A percentile compares a stretch with the other conserved stretches of the same genome.
Evolutionary conservation across 2,888 invertebrate species (phyloP).

Genomic region (Leptothorax acervorum): DNA sequence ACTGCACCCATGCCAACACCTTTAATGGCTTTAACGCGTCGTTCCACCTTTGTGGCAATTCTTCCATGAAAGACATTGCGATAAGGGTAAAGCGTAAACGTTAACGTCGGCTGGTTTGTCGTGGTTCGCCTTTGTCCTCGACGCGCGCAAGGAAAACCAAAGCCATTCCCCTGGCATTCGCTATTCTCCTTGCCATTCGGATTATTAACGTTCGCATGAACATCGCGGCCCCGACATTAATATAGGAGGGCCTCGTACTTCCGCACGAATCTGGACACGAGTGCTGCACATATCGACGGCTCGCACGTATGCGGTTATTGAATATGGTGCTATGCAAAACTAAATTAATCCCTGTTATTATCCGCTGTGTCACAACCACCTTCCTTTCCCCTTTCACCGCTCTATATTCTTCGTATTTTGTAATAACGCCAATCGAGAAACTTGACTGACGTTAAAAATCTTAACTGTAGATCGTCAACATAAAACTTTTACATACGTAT

Average conservation of each 20-base stretch:
- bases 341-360: neutral
- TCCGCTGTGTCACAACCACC: neutral
- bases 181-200: constrained; percentile 64
- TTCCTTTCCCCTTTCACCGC: neutral
- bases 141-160: constrained; percentile 46
- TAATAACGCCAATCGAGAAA: neutral
- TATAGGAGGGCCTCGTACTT: constrained; percentile 34
- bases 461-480: neutral
- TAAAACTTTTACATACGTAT: neutral
- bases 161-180: constrained; percentile 52
- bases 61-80: constrained; percentile 48
- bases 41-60: constrained; percentile 23
- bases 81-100: constrained; percentile 59
- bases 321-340: neutral
- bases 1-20: neutral
- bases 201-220: constrained; percentile 69
- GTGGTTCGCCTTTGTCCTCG: constrained; percentile 65
- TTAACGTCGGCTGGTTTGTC: constrained; percentile 54
- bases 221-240: constrained; percentile 28
- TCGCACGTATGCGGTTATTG: neutral
- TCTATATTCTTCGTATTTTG: neutral
- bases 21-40: constrained; percentile 27
- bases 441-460: neutral
- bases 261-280: neutral
- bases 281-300: neutral